Evolutionary conservation across 2,113 vertebrate genomes (phyloP).

Genomic region (Sinocyclocheilus anophthalmus): DNA sequence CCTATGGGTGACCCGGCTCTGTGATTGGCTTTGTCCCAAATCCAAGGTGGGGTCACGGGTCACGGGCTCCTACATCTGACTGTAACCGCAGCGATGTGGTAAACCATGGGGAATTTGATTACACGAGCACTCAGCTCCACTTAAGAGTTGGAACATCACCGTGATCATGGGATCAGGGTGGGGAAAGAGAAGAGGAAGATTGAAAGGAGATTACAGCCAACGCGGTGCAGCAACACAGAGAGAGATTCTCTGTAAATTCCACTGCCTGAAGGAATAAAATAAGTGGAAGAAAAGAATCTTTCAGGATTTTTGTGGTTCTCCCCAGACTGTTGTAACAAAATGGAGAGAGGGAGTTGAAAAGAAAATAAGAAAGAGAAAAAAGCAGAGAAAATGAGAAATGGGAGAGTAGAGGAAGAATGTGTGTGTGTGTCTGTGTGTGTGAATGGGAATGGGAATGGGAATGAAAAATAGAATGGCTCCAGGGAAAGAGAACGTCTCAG

Average conservation of each 20-base stretch:
- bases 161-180: slow-evolving; percentile 42
- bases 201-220: slow-evolving; percentile 33
- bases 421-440: neutral
- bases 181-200: slow-evolving; percentile 8
- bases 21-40: slow-evolving; percentile 30
- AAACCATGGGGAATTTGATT: slow-evolving; percentile 58
- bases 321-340: slow-evolving; percentile 26
- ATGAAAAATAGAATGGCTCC: slow-evolving; percentile 19
- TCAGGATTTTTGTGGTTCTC: slow-evolving; percentile 22
- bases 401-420: neutral
- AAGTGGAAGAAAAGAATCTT: slow-evolving; percentile 29
- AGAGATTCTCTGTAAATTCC: slow-evolving; percentile 25
- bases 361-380: slow-evolving; percentile 13
- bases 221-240: neutral
- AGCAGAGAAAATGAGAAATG: neutral
- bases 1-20: neutral
- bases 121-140: slow-evolving; percentile 51
- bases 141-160: slow-evolving; percentile 30
- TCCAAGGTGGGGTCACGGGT: slow-evolving; percentile 43
- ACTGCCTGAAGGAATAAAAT: slow-evolving; percentile 21
- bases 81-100: slow-evolving; percentile 23
- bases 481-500: slow-evolving; percentile 21
- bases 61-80: slow-evolving; percentile 26
- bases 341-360: slow-evolving; percentile 8
- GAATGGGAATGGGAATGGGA: neutral